phyloP scores from a whole-genome alignment of 2,888 invertebrate species.

The Ecliptopera silaceata region DNA sequence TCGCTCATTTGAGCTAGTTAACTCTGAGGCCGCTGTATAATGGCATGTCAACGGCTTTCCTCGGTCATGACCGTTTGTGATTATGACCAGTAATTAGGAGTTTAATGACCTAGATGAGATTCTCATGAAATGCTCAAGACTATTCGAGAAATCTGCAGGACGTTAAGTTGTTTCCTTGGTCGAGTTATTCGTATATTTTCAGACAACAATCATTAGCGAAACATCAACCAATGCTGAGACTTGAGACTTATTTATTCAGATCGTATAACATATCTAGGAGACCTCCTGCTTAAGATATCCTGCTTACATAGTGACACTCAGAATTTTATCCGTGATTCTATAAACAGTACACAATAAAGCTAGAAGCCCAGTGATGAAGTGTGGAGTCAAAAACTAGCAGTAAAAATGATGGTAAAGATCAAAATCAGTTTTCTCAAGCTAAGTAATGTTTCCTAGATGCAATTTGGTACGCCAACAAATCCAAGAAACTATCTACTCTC shows the following conservation, averaged over 20 bases:
- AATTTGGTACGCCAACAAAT: constrained; percentile 26
- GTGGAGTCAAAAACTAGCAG: not conserved
- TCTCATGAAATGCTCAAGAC: constrained; percentile 16
- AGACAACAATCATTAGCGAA: too few relatives aligned
- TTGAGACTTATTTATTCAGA: too few relatives aligned
- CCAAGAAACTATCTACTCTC: constrained; percentile 36
- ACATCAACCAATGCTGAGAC: too few relatives aligned
- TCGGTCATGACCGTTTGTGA: constrained; percentile 65
- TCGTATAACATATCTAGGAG: too few relatives aligned
- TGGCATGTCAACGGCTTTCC: constrained; percentile 66
- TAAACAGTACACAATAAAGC: too few relatives aligned
- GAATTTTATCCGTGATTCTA: too few relatives aligned
- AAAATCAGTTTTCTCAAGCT: constrained; percentile 16
- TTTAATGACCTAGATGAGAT: constrained; percentile 39
- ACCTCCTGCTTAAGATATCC: too few relatives aligned
- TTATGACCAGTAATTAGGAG: constrained; percentile 56
- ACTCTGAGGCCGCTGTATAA: constrained; percentile 66
- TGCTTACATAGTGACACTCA: too few relatives aligned
- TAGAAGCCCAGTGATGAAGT: not conserved
- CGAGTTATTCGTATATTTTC: too few relatives aligned
- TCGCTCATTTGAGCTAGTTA: constrained; percentile 76
- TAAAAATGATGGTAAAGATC: constrained; percentile 2
- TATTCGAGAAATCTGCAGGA: not conserved
- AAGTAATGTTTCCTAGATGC: constrained; percentile 12
- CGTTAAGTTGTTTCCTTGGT: not conserved